Evolutionary conservation across 2,888 invertebrate species (phyloP), one percentile per base, ranked within the genome.

Genomic region (Drosophila heteroneura): DNA sequence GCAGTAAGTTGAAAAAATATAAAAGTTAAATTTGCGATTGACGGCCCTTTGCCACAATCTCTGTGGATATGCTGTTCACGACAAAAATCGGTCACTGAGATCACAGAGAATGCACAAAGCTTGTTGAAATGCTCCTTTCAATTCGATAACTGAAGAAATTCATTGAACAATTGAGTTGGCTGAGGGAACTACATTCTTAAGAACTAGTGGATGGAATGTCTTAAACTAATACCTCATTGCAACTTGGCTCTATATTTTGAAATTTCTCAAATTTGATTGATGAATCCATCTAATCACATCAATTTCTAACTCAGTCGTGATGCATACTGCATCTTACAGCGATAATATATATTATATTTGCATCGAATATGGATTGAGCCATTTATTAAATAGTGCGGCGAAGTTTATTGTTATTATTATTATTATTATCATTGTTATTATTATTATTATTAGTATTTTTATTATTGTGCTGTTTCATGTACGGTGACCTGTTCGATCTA

Each of bases 1-100:
- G 9, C 47, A 59, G 56, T 44, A 58, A 10, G 52, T 32, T 56
- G 47, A 14, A 22, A 39, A 65, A 74, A 65, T 44, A 35, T 52
- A 30, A 12, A 30, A 30, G n/a, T 30, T n/a, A 2, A 30, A 30
- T 12, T 52, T 30, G 1, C 3, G 6, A 52, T 30, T 30, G 51
- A 9, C 26, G 9, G 16, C 5, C 49, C 28, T 49, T 28, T 49
- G 49, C 26, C 14, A 49, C 14, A 26, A 49, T 26, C 14, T 49
- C 49, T 16, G 26, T 9, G 49, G 1, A 19, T 19, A 3, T 28
- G 26, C 19, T 3, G 30, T n/a, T 52, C 12, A 12, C n/a, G 47
- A 16, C 22, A 16, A 16, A 47, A 7, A 26, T 47, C 47, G 1
- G 26, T 26, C 22, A 16, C 16, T 26, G 4, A 14, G 47, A 16